Percentiles rank a stretch among this genome's conserved stretches.
These are phyloP conservation scores for Notechis scutatus DNA, from an alignment of 2,113 vertebrate species.

Conservation along the genomic window DNA sequence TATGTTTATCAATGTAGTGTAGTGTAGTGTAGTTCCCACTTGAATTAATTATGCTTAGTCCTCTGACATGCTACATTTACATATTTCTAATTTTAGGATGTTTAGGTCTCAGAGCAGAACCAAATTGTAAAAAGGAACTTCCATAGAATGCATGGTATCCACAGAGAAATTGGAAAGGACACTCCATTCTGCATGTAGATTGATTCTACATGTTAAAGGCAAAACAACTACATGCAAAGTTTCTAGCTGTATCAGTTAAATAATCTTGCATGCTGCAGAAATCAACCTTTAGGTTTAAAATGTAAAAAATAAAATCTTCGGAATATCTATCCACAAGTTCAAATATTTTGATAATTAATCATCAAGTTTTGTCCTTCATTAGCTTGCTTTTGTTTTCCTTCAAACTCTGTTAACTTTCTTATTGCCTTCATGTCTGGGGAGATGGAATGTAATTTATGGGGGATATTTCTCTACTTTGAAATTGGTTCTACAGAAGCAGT, in stretches of 20 bases:
- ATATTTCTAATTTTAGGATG: background rate
- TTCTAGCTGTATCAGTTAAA: background rate
- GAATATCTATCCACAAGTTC: background rate
- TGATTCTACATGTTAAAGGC: background rate
- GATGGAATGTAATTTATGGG: background rate
- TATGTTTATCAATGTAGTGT: background rate
- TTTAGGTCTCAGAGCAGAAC: background rate
- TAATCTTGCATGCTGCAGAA: background rate
- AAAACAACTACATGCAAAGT: background rate
- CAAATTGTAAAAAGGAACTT: background rate
- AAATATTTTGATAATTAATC: background rate
- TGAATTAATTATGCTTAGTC: background rate
- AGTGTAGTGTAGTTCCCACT: background rate
- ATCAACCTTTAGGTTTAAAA: background rate
- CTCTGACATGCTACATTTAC: background rate
- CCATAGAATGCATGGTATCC: background rate
- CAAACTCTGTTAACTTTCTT: background rate
- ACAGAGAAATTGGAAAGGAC: background rate
- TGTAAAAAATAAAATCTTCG: background rate
- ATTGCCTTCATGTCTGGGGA: background rate
- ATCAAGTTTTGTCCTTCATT: background rate
- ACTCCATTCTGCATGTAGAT: background rate
- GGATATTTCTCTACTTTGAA: background rate
- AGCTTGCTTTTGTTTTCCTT: background rate
- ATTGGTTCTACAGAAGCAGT: background rate